Evolutionary conservation across 2,888 invertebrate species (phyloP).

Genomic region (Acanthosepion pharaonis): DNA sequence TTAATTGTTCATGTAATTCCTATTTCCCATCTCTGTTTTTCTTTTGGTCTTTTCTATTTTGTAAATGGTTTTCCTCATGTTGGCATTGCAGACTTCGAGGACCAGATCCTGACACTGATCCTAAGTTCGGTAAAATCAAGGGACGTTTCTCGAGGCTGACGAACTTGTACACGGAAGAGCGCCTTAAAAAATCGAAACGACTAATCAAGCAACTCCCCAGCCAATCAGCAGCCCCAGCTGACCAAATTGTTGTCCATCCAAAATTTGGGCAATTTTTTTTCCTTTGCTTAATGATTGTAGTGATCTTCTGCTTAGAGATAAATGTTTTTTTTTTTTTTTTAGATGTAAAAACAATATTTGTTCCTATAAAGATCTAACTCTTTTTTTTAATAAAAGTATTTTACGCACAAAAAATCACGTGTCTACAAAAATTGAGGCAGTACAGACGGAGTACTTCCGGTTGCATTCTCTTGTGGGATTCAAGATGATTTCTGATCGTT

Average conservation of each 20-base stretch:
- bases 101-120: conserved; percentile 1
- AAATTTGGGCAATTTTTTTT: not conserved
- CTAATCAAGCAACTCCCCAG: conserved; percentile 16
- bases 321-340: too few species aligned
- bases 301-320: too few species aligned
- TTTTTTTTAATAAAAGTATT: too few species aligned
- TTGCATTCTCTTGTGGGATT: too few species aligned
- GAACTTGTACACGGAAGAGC: conserved; percentile 7
- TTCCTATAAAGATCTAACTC: too few species aligned
- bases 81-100: not conserved
- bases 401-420: too few species aligned
- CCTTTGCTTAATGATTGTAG: too few species aligned
- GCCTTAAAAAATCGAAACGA: not conserved
- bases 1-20: not conserved
- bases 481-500: too few species aligned
- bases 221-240: conserved; percentile 9
- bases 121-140: not conserved
- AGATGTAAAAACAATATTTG: too few species aligned
- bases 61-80: conserved; percentile 20
- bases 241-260: not conserved
- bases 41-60: not conserved
- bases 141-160: not conserved
- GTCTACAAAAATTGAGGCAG: too few species aligned
- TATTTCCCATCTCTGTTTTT: not conserved
- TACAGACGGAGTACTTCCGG: too few species aligned